Percentiles rank a stretch among this genome's conserved stretches.
Evolutionary conservation across 2,797 vertebrate genomes (phyloP).

Genomic region (Molossus molossus): DNA sequence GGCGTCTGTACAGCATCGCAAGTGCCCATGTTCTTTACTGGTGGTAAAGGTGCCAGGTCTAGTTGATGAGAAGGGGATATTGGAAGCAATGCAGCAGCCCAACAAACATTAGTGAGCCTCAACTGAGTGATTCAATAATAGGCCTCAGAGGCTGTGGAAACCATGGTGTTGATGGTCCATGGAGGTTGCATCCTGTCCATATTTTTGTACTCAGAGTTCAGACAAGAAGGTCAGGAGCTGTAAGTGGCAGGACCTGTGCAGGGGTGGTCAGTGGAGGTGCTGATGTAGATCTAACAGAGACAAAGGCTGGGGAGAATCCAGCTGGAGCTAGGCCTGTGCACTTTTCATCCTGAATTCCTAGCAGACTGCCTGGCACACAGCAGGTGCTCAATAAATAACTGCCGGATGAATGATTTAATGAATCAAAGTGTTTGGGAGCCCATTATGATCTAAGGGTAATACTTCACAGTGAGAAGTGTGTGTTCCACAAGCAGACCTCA

Average conservation of each 20-base stretch:
- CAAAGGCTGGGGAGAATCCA: not conserved
- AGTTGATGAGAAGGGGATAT: not conserved
- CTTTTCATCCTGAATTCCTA: not conserved
- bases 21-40: not conserved
- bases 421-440: not conserved
- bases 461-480: not conserved
- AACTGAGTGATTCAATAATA: not conserved
- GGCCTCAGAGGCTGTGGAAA: not conserved
- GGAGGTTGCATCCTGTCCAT: not conserved
- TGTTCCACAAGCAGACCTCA: constrained; percentile 55
- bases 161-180: rapidly evolving
- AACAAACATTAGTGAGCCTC: not conserved
- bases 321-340: not conserved
- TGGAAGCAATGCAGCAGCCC: not conserved
- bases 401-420: constrained; percentile 52
- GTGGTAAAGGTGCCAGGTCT: not conserved
- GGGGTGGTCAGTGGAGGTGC: not conserved
- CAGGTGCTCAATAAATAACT: constrained; percentile 39
- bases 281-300: not conserved
- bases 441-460: constrained; percentile 12
- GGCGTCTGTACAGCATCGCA: not conserved
- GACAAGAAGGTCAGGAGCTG: not conserved
- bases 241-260: not conserved
- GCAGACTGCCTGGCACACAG: constrained; percentile 13
- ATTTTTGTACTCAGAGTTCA: not conserved